Conservation (phyloP, 2,113 vertebrate genomes). For the Madoqua kirkii region DNA sequence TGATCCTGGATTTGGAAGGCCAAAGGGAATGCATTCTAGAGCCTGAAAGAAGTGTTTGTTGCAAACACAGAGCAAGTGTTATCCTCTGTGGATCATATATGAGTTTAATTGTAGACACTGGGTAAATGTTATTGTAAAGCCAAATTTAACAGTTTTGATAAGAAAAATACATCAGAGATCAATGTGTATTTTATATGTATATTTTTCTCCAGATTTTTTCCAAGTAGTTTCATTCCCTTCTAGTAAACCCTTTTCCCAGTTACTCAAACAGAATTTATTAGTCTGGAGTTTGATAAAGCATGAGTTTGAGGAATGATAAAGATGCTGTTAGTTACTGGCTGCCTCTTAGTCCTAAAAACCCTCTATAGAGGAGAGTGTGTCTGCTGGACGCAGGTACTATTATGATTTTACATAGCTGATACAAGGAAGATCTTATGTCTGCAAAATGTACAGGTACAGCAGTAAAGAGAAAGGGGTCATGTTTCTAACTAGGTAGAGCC, state of each 20-base stretch:
- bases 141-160: background rate
- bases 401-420: background rate
- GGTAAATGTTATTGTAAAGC: background rate
- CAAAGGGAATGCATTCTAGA: background rate
- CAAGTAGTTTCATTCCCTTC: background rate
- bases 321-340: background rate
- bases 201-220: background rate
- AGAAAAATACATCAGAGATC: background rate
- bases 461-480: background rate
- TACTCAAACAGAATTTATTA: background rate
- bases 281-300: background rate
- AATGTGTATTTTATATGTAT: background rate
- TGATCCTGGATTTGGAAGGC: background rate
- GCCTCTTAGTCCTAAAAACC: background rate
- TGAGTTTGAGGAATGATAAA: background rate
- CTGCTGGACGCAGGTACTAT: background rate
- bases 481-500: background rate
- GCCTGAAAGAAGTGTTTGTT: conserved; percentile 6
- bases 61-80: background rate
- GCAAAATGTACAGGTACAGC: background rate
- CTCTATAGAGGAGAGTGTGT: background rate
- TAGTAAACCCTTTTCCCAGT: background rate
- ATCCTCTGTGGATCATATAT: background rate
- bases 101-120: background rate
- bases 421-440: background rate